phyloP scores from a whole-genome alignment of 2,113 vertebrate genomes.

The Mionectes macconnelli region DNA sequence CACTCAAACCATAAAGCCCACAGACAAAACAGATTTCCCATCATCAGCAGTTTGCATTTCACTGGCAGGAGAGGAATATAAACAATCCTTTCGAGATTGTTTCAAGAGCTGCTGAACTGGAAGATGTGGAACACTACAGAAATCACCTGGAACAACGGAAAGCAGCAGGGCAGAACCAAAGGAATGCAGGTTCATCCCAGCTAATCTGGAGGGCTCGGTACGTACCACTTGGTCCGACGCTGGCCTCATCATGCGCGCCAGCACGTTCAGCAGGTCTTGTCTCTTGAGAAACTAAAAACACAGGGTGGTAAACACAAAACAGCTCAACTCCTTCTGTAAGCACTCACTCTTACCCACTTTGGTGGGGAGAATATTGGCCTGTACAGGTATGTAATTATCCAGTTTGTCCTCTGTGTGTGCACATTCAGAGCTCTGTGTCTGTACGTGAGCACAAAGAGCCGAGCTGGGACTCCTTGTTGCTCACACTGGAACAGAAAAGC shows the following conservation, averaged over 20 bases:
- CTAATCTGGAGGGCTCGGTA: neutral
- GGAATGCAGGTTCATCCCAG: neutral
- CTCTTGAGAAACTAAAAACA: slow-evolving; percentile 92
- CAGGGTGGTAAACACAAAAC: neutral
- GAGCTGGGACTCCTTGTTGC: neutral
- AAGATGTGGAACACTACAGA: neutral
- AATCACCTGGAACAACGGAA: neutral
- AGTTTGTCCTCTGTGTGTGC: neutral
- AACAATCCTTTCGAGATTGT: neutral
- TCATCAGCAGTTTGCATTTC: neutral
- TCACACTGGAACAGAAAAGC: neutral
- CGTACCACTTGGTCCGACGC: slow-evolving; percentile 94
- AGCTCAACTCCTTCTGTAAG: neutral
- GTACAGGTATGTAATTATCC: neutral
- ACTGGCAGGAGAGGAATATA: neutral
- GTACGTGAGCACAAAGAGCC: neutral
- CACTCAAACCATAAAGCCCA: neutral
- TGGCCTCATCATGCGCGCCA: slow-evolving; percentile 98
- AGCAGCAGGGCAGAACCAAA: neutral
- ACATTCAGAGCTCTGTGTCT: neutral
- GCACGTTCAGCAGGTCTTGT: slow-evolving; percentile 93
- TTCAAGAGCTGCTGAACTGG: neutral
- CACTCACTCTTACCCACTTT: neutral
- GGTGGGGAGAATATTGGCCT: neutral
- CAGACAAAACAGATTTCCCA: neutral